phyloP scores from a whole-genome alignment of 2,888 invertebrate species.

The Andrena fulva region DNA sequence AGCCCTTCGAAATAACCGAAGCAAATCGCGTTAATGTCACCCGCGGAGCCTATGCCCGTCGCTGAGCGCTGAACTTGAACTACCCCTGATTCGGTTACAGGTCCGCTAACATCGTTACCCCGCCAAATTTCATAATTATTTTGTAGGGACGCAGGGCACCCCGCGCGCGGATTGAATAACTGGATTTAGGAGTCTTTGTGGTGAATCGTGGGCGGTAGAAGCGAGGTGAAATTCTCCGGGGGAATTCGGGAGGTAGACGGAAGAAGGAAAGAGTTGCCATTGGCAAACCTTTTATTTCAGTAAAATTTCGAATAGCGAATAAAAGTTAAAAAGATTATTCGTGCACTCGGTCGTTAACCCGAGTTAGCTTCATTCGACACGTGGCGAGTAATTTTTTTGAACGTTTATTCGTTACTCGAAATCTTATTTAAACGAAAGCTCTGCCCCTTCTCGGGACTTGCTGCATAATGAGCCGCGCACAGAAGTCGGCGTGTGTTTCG shows the following conservation, averaged over 20 bases:
- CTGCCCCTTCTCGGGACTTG: too few species aligned
- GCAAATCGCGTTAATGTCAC: conserved; percentile 20
- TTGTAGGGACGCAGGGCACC: neutral
- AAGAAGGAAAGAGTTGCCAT: too few species aligned
- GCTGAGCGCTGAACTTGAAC: neutral
- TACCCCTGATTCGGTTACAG: conserved; percentile 20
- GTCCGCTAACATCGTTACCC: neutral
- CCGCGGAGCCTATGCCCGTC: neutral
- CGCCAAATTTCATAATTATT: conserved; percentile 15
- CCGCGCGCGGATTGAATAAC: neutral
- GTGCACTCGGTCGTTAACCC: too few species aligned
- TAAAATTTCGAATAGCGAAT: too few species aligned
- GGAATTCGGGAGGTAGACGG: too few species aligned
- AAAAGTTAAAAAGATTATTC: too few species aligned
- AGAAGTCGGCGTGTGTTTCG: neutral
- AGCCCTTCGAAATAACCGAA: conserved; percentile 18
- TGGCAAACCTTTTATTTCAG: too few species aligned
- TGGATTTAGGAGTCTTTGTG: neutral
- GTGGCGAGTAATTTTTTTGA: too few species aligned
- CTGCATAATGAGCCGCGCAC: neutral
- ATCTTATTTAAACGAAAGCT: neutral
- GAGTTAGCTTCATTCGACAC: too few species aligned
- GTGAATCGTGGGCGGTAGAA: too few species aligned
- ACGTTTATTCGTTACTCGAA: too few species aligned
- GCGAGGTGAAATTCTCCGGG: too few species aligned